Percentiles rank a stretch among this genome's conserved stretches.
phyloP scores from a whole-genome alignment of 2,888 invertebrate species.

The Stenichneumon culpator region DNA sequence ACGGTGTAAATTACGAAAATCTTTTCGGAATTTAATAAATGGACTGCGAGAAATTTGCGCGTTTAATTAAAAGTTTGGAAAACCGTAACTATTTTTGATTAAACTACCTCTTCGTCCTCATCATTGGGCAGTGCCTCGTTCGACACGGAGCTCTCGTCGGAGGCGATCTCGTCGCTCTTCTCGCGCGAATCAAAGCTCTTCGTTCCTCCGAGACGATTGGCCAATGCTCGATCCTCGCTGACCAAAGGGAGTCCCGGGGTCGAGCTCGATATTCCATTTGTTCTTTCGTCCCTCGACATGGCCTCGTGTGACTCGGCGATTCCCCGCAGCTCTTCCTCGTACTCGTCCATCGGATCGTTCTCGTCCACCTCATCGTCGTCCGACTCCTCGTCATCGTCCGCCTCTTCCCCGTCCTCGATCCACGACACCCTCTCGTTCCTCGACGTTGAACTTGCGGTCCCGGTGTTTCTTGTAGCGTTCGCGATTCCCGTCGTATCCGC shows the following conservation, averaged over 20 bases:
- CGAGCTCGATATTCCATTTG: conserved; percentile 68
- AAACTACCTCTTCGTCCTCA: conserved; percentile 75
- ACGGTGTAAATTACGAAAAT: too few species aligned
- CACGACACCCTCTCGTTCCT: conserved; percentile 48
- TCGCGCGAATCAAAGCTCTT: conserved; percentile 77
- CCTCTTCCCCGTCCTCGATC: conserved; percentile 62
- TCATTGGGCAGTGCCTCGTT: conserved; percentile 75
- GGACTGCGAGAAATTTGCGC: background rate
- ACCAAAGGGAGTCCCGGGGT: conserved; percentile 58
- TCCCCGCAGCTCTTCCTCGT: conserved; percentile 78
- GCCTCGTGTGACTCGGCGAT: conserved; percentile 78
- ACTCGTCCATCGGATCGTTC: conserved; percentile 72
- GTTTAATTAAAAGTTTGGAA: background rate
- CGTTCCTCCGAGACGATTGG: conserved; percentile 37
- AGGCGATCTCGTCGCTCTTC: conserved; percentile 73
- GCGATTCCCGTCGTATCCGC: conserved; percentile 36
- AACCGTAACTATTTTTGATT: background rate
- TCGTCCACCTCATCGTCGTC: conserved; percentile 68
- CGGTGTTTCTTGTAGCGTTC: conserved; percentile 37
- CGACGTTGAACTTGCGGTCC: conserved; percentile 41
- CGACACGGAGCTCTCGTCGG: conserved; percentile 76
- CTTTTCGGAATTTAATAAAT: background rate
- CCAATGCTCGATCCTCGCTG: conserved; percentile 42
- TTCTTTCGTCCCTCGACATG: conserved; percentile 78
- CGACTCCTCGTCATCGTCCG: conserved; percentile 65